Base-by-base conservation (phyloP, 53 echinoderm and acorn worm species). In the Mesocentrotus franciscanus region DNA sequence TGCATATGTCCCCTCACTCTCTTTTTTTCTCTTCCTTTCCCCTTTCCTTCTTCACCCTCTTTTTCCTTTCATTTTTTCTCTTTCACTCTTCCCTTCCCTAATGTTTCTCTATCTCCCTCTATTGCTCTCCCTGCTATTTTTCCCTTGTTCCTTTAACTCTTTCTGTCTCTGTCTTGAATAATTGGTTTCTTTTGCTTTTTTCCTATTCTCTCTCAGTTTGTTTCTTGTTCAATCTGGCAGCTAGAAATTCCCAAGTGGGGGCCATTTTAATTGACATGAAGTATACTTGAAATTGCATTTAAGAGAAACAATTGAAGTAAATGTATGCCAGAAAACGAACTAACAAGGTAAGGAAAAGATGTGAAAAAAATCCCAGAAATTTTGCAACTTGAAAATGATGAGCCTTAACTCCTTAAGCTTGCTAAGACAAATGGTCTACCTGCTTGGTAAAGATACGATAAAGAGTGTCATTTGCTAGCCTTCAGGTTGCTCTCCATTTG, bases 381-480 rank as follows among this genome's bases (percentile, higher is more conserved):
- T 29, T 74, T 74, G 32, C 14, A 0, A 74, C 9, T 74, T 30
- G 17, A 10, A 32, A 74, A 10, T 4, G 29, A 30, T 29, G 12
- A 30, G 14, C 18, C 10, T 29, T 71, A 24, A 8, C 74, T 29
- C 30, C 32, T 13, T 29, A 12, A 74, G 6, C 74, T 11, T 74
- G 14, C 29, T 1, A 74, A 30, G 35, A 79, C 32, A 10, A 79
- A 35, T 18, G 17, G 17, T 79, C 18, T 17, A 16, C 36, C 81
- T 81, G 81, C 33, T 42, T 81, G 36, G 42, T 81, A 81, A 39
- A 39, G 35, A 42, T 33, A 81, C 20, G 18, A 81, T 18, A 42
- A 81, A 81, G 8, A 39, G 81, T 39, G 42, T 81, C 81, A 81
- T 81, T 81, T 81, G 36, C 42, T 20, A 81, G 81, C 18, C 81